A percentile compares a stretch with the other conserved stretches of the same genome.
These are phyloP conservation scores for Paralinhomoeus sp. DNA, from an alignment of 2,888 invertebrate species.

Conservation along the genomic window DNA sequence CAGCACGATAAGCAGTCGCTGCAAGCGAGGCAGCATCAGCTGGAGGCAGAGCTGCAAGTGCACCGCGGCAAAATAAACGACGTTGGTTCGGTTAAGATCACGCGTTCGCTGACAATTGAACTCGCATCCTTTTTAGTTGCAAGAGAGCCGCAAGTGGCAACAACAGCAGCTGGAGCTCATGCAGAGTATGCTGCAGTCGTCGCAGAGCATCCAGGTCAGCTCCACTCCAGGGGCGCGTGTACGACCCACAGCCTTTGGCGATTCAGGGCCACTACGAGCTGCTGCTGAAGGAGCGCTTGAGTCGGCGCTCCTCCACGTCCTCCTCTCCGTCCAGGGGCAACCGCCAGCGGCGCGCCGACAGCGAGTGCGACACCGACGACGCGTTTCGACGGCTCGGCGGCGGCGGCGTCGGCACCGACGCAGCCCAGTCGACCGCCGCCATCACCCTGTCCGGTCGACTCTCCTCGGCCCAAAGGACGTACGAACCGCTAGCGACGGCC, in stretches of 20 bases:
- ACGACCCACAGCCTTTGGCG: background rate
- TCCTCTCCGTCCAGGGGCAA: no score
- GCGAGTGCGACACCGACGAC: no score
- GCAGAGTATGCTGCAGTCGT: background rate
- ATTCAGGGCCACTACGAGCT: background rate
- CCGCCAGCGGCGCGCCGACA: no score
- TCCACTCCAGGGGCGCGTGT: background rate
- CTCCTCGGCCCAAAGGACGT: no score
- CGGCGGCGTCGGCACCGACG: no score
- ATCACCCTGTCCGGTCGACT: no score
- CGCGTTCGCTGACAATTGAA: background rate
- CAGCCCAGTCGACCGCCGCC: no score
- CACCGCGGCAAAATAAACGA: background rate
- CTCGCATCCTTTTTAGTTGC: background rate
- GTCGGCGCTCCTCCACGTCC: no score
- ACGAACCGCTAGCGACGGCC: no score
- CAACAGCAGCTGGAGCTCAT: background rate
- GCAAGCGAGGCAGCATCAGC: background rate
- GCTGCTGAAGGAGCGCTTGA: background rate
- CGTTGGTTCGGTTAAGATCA: background rate
- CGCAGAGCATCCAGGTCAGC: background rate
- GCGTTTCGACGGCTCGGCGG: no score
- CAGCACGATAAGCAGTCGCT: background rate
- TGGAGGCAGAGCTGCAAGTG: background rate
- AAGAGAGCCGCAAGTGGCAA: background rate